phyloP scores from a whole-genome alignment of 2,888 invertebrate species.

The Subacronicta megacephala region DNA sequence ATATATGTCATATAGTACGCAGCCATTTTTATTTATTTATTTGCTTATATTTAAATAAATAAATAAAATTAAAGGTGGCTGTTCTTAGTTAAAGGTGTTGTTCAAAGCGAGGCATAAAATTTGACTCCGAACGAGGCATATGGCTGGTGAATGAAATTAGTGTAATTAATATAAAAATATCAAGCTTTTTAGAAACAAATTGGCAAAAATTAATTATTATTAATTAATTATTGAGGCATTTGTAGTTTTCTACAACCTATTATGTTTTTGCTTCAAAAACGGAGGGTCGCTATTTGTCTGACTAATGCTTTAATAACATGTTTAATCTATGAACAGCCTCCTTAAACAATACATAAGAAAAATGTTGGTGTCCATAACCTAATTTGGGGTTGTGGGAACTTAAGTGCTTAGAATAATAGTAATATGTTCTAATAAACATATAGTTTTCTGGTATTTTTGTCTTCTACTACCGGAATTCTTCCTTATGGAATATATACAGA shows the following conservation, averaged over 20 bases:
- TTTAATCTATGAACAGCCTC: slow-evolving; percentile 3
- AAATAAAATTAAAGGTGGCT: slow-evolving; percentile 26
- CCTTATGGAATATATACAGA: too few species aligned
- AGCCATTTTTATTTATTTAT: slow-evolving; percentile 15
- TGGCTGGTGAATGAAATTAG: neutral
- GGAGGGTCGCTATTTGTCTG: neutral
- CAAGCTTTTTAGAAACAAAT: neutral
- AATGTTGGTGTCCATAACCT: slow-evolving; percentile 2
- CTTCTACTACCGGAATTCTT: too few species aligned
- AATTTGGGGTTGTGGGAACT: neutral
- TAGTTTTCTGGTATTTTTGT: too few species aligned
- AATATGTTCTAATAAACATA: neutral
- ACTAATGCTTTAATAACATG: neutral
- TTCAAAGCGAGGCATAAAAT: slow-evolving; percentile 4
- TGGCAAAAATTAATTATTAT: neutral
- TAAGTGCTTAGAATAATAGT: slow-evolving; percentile 1
- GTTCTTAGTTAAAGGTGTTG: slow-evolving; percentile 4
- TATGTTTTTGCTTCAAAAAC: too few species aligned
- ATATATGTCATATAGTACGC: slow-evolving; percentile 46
- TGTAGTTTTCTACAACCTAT: too few species aligned
- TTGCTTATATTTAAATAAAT: slow-evolving; percentile 12
- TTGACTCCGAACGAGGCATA: slow-evolving; percentile 4
- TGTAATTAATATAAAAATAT: neutral
- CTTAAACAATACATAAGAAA: slow-evolving; percentile 8
- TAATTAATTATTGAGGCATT: neutral